Base-by-base conservation (phyloP, 1,140 invertebrate species). In the Coelopa frigida region DNA sequence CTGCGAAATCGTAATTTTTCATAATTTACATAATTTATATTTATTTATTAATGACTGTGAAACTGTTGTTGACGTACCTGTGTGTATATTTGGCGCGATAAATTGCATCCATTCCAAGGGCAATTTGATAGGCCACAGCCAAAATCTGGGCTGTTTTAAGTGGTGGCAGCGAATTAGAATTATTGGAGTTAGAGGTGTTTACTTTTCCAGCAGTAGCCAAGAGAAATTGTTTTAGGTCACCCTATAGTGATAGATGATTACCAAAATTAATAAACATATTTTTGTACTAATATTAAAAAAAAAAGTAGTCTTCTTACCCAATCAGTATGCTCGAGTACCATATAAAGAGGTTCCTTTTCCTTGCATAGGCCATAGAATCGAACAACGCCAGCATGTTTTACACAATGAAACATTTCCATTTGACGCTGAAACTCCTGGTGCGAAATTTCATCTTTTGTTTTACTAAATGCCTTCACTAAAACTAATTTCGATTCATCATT, bases 171-270 rank as follows among this genome's bases (percentile, higher is more conserved):
- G 71, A 60, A n/a, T 58, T 51, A 10, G 56, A 59, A 22, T 62
- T 50, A 31, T 46, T 56, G 4, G 62, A 56, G 0, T 46, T 56
- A 4, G 62, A 56, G 0, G 59, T 67, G 38, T 61, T 64, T 0
- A 59, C 58, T 26, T 67, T 68, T 7, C 65, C 66, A 11, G 65
- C 65, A 5, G 90, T 93, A 4, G 91, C 87, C 35, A 89, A 70
- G n/a, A 95, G 72, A 70, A 94, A 94, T 63, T 90, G 89, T 55
- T 94, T 95, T 40, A 94, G 72, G 68, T 94, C 91, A n/a, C 91
- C 92, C 85, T 89, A 54, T 10, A 36, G 10, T 12, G 26, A 41
- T 23, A 41, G 18, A 24, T 22, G 18, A 24, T 41, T 26, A 24
- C 20, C 6, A 41, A 41, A 41, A n/a, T n/a, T 8, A 27, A 46